Conservation (phyloP, 2,888 invertebrate genomes). For the Prosapia bicincta region DNA sequence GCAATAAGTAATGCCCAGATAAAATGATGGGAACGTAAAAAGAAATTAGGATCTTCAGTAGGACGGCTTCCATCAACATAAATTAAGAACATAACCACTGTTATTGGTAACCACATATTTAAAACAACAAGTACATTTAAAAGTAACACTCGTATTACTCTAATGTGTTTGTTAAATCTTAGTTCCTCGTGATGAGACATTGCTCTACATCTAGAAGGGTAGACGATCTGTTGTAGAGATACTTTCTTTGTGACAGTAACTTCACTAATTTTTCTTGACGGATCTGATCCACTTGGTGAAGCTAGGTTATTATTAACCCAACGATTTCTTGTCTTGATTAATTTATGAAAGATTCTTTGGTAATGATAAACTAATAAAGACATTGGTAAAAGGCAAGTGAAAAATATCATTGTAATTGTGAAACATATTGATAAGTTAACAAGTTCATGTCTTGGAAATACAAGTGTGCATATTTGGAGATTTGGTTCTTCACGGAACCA, state of each 20-base stretch:
- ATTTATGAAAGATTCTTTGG: constrained; percentile 54
- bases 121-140: constrained; percentile 54
- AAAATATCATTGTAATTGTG: constrained; percentile 50
- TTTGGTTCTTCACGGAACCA: constrained; percentile 49
- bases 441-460: constrained; percentile 51
- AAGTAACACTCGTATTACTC: constrained; percentile 52
- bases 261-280: background rate
- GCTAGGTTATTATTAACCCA: constrained; percentile 46
- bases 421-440: constrained; percentile 51
- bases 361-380: constrained; percentile 53
- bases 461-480: constrained; percentile 50
- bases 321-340: constrained; percentile 51
- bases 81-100: constrained; percentile 52
- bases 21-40: constrained; percentile 52
- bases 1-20: constrained; percentile 51
- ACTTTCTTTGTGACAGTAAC: constrained; percentile 14
- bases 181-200: constrained; percentile 34
- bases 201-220: constrained; percentile 5
- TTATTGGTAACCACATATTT: constrained; percentile 58
- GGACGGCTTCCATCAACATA: constrained; percentile 53
- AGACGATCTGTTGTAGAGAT: constrained; percentile 26
- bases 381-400: constrained; percentile 54
- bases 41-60: constrained; percentile 51
- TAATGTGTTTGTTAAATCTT: constrained; percentile 52
- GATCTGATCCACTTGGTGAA: background rate